Base-by-base conservation (phyloP, 2,888 invertebrate genomes). In the Heterodera filipjevi region DNA sequence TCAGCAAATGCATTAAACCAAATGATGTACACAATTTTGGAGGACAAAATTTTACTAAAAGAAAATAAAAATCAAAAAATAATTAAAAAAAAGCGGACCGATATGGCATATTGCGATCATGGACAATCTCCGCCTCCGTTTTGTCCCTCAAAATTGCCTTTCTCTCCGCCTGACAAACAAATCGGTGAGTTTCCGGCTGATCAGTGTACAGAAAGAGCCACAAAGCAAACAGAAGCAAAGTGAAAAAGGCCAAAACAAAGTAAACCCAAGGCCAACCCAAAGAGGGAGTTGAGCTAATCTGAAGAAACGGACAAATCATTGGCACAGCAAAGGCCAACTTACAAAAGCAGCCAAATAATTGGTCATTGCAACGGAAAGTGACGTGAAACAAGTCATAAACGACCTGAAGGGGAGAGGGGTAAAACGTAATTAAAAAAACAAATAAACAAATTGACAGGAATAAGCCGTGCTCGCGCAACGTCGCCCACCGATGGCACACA, bases 1-100 rank as follows among this genome's bases (percentile, higher is more conserved):
- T 87, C 87, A 35, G 84, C 85, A 49, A 87, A 85, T 0, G 87
- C 85, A 78, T 87, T 87, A 49, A 84, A 77, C 87, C 86, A 86
- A 16, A 86, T 82, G 19, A 82, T 81, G 16, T 22, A 64, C 12
- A 77, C 66, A 16, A 53, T 53, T 77, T 75, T 77, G 35, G 78
- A 77, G 27, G 30, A 71, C 39, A 77, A 22, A 68, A 80, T 80
- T 14, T 33, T 76, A 59, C 75, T 35, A 70, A 77, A 44, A 22
- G 8, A 19, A 10, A 3, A n/a, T 22, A 70, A 12, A 10, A 10
- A 39, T 10, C 39, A 39, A 39, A 39, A 39, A 39, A 6, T 2
- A 53, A 76, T 49, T 49, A 59, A 59, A 59, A 59, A 59, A 59
- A 53, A 53, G 53, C 70, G 30, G 82, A 84, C 86, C 80, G 78